Base-by-base conservation (phyloP, 2,113 vertebrate genomes). In the Aix galericulata region DNA sequence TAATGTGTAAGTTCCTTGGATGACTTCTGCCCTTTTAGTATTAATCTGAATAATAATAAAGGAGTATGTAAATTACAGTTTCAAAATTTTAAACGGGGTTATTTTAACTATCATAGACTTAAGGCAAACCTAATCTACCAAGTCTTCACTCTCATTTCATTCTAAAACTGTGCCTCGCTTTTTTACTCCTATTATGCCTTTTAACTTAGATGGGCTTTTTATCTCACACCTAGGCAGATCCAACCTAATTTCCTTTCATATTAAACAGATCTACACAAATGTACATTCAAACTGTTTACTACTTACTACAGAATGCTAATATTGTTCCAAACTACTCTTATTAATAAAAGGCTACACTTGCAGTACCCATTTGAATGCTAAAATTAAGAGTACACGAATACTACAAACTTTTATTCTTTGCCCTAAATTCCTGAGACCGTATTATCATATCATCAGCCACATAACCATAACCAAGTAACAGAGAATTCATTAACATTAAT, bases 31-130 rank as follows among this genome's bases (percentile, higher is more conserved):
- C 83, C 91, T 96, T 96, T 97, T 78, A 94, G 95, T 91, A 95
- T 95, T 96, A 96, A 97, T 97, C 96, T 97, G 97, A 97, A 96
- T 97, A 96, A 96, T 97, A 97, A 94, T 96, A 96, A 93, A 97
- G 97, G 92, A 96, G 92, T 89, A 94, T 96, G 95, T 91, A 97
- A 97, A 97, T 97, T 96, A 96, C 46, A 91, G 76, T 87, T 92
- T 94, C 94, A 88, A 91, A 91, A 97, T 95, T 97, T 97, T 95
- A 82, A 96, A 91, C 20, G 25, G 83, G 63, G 67, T 96, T 97
- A 92, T 71, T 94, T 92, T 95, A 88, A 95, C 95, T 93, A 93
- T 85, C 91, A 80, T 3, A 86, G 89, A 96, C 78, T 92, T 92
- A 79, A 94, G 93, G 92, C 92, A 82, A 95, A 95, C 46, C 74